Conservation (phyloP, 64 coral and sea anemone species). For the Stylophora pistillata region DNA sequence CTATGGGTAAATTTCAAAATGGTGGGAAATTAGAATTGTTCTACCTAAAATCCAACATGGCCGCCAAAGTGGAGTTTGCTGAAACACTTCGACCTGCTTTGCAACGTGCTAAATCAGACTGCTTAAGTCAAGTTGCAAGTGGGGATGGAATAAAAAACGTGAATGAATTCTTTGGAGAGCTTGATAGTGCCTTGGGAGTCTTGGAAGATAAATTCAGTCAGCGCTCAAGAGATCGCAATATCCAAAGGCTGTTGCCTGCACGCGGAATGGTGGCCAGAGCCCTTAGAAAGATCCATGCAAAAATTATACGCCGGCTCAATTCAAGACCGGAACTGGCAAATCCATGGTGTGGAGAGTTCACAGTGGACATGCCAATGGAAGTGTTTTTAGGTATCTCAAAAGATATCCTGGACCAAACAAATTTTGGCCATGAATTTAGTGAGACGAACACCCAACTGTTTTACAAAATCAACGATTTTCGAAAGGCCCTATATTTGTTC, state of each 20-base stretch:
- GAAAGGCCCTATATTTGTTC: too few species aligned
- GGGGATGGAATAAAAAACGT: too few species aligned
- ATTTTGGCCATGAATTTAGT: too few species aligned
- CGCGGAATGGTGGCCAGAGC: conserved; percentile 25
- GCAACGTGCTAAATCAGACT: background rate
- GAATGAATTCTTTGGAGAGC: too few species aligned
- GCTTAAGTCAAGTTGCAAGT: background rate
- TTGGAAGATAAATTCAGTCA: too few species aligned
- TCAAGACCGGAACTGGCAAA: background rate
- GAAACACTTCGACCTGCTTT: conserved; percentile 9
- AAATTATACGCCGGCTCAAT: conserved; percentile 12
- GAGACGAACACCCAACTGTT: too few species aligned
- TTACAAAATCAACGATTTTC: too few species aligned
- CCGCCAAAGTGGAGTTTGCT: conserved; percentile 18
- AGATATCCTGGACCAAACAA: too few species aligned
- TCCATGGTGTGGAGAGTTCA: conserved; percentile 10
- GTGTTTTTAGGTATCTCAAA: too few species aligned
- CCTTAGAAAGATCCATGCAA: conserved; percentile 26
- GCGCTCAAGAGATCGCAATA: too few species aligned
- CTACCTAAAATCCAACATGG: conserved; percentile 37
- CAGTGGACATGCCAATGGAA: too few species aligned
- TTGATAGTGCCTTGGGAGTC: too few species aligned
- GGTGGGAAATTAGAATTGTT: background rate
- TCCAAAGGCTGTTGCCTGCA: background rate
- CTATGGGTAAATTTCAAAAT: conserved; percentile 50